These are phyloP conservation scores for Prunella strophiata DNA, from an alignment of 2,797 vertebrate genomes.

Conservation along the genomic window DNA sequence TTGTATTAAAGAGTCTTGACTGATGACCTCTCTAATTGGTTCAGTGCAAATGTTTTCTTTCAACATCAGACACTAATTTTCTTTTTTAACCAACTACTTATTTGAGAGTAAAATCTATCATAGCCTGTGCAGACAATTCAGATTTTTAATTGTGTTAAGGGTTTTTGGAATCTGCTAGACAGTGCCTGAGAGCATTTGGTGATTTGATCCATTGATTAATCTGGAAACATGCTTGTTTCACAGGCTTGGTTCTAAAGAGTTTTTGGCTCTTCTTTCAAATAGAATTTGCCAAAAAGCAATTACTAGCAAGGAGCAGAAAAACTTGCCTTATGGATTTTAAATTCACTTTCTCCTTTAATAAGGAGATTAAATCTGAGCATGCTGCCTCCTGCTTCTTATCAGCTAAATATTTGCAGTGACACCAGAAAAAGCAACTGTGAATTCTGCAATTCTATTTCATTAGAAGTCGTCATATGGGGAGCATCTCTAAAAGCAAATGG, in stretches of 20 bases:
- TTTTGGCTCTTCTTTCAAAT: slow-evolving; percentile 69
- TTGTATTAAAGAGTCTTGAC: slow-evolving; percentile 74
- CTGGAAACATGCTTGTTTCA: slow-evolving; percentile 58
- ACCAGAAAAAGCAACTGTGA: not conserved
- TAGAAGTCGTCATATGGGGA: not conserved
- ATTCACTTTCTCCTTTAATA: slow-evolving; percentile 56
- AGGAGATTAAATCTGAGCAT: slow-evolving; percentile 53
- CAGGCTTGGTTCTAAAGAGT: slow-evolving; percentile 59
- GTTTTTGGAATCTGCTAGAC: slow-evolving; percentile 55
- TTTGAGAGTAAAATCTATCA: slow-evolving; percentile 66
- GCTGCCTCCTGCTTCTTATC: slow-evolving; percentile 50
- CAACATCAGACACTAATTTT: slow-evolving; percentile 54
- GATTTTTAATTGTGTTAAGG: slow-evolving; percentile 57
- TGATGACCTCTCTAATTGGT: slow-evolving; percentile 73
- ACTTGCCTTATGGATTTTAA: slow-evolving; percentile 44
- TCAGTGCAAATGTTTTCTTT: slow-evolving; percentile 72
- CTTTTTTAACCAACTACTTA: slow-evolving; percentile 49
- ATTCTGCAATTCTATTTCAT: not conserved
- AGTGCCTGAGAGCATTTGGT: slow-evolving; percentile 45
- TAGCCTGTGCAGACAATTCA: slow-evolving; percentile 69
- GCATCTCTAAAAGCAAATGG: not conserved
- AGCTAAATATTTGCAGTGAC: not conserved
- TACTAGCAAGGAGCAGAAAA: slow-evolving; percentile 36
- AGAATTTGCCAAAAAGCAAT: slow-evolving; percentile 70
- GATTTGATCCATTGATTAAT: slow-evolving; percentile 61